Conservation (phyloP, 2,797 vertebrate genomes). For the Chelon labrosus region DNA sequence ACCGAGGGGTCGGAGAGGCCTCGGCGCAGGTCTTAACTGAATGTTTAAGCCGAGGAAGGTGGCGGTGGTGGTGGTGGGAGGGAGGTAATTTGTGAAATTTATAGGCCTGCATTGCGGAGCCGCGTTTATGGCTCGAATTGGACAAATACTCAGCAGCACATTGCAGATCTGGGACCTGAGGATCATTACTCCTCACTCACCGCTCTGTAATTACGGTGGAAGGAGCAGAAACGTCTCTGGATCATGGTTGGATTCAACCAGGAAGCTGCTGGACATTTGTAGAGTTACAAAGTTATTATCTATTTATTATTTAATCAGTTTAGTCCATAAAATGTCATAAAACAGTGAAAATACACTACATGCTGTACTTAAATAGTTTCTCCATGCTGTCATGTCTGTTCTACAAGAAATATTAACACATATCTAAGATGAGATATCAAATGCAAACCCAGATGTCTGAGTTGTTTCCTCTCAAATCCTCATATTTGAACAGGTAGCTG, state of each 20-base stretch:
- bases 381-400: too few species aligned
- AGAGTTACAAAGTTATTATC: too few species aligned
- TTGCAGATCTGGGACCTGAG: not conserved
- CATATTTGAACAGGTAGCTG: too few species aligned
- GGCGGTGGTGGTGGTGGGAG: too few species aligned
- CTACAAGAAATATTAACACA: too few species aligned
- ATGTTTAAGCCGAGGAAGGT: not conserved
- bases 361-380: too few species aligned
- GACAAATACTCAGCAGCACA: not conserved
- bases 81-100: constrained; percentile 57
- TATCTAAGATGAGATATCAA: too few species aligned
- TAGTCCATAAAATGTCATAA: not conserved
- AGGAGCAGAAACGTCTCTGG: not conserved
- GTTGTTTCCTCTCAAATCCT: too few species aligned
- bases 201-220: not conserved
- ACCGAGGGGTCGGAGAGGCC: not conserved
- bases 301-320: not conserved
- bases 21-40: not conserved
- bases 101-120: constrained; percentile 68
- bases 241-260: too few species aligned
- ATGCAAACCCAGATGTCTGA: too few species aligned
- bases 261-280: too few species aligned
- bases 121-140: constrained; percentile 11
- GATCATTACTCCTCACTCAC: not conserved
- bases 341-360: too few species aligned